Percentiles rank a stretch among this genome's conserved stretches.
Conservation (phyloP, 2,113 vertebrate genomes). For the Rostratula benghalensis region DNA sequence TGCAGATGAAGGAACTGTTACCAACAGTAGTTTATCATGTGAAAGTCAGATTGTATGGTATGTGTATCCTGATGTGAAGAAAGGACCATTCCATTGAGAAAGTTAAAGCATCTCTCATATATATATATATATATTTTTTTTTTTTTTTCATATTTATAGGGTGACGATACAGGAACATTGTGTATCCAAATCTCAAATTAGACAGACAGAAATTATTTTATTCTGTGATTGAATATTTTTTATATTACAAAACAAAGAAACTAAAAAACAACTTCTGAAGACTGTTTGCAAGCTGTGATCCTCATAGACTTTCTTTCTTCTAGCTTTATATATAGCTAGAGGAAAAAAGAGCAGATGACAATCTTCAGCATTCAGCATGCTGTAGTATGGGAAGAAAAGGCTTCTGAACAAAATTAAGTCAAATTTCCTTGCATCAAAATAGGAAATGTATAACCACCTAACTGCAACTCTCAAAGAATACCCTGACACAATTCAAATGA, state of each 20-base stretch:
- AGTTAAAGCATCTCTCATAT: background rate
- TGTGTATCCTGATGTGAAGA: background rate
- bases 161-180: background rate
- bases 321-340: background rate
- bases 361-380: background rate
- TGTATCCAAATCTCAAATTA: conserved; percentile 33
- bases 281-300: background rate
- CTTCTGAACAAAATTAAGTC: background rate
- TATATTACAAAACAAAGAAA: background rate
- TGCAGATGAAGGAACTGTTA: background rate
- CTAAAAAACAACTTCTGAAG: background rate
- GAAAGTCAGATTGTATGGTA: background rate
- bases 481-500: background rate
- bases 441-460: background rate
- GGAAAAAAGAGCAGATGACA: background rate
- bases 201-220: background rate
- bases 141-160: background rate
- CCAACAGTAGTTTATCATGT: background rate
- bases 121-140: too few species aligned
- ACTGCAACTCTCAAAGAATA: conserved; percentile 1
- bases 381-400: background rate
- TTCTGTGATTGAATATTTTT: conserved; percentile 26
- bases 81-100: background rate
- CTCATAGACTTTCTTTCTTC: background rate
- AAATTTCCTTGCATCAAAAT: background rate